phyloP scores from a whole-genome alignment of 2,888 invertebrate genomes.

The Drepanosiphum platanoidis region DNA sequence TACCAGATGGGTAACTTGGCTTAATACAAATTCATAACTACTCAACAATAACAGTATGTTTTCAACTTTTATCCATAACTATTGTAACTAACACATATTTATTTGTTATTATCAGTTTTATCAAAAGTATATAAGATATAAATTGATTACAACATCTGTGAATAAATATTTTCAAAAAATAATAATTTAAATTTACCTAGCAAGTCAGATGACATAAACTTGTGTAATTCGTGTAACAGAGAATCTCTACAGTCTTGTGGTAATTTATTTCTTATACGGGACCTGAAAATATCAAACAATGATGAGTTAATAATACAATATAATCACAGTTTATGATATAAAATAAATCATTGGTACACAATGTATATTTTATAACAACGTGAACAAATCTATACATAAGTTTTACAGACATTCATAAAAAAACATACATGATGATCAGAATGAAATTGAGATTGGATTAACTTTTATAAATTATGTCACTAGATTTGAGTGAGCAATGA shows the following conservation, averaged over 20 bases:
- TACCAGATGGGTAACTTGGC: neutral
- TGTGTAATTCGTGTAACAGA: conserved; percentile 38
- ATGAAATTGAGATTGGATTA: neutral
- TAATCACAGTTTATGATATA: neutral
- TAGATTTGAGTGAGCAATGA: neutral
- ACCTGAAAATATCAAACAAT: conserved; percentile 25
- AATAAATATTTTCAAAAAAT: neutral
- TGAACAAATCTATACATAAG: neutral
- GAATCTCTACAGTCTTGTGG: conserved; percentile 39
- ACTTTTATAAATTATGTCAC: neutral
- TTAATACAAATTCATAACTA: neutral
- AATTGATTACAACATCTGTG: conserved; percentile 8
- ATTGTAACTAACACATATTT: neutral
- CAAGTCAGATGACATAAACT: conserved; percentile 49
- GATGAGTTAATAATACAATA: neutral
- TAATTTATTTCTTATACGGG: conserved; percentile 27
- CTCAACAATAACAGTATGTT: neutral
- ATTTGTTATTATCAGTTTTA: neutral
- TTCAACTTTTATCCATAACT: neutral
- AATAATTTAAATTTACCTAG: conserved; percentile 26
- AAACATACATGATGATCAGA: conserved; percentile 12
- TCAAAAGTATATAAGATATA: neutral
- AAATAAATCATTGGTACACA: neutral
- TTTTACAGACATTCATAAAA: neutral
- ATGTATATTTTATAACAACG: neutral